Evolutionary conservation across 2,888 invertebrate genomes (phyloP), one percentile per base, ranked within the genome.

Genomic region (Orthonychiurus folsomi): DNA sequence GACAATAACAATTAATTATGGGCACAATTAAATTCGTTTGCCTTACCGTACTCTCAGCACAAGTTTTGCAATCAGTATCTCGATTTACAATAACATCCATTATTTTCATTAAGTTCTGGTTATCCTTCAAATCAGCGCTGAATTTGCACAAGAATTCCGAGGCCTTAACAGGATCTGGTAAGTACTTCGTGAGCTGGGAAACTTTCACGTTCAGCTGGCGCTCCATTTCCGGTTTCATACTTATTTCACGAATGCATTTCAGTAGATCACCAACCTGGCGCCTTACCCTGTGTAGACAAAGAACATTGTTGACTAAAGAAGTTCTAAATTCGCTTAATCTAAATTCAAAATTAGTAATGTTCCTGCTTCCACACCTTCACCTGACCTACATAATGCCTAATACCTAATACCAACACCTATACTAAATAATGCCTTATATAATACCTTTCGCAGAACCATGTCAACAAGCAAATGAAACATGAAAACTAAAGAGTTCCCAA

Each of bases 151-250:
- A 79, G 78, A 88, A 93, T 81, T 93, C 89, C 76, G 88, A 86
- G 0, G 92, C 88, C 76, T 95, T 95, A 62, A 91, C 86, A 0
- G 93, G 90, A 77, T 96, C 95, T 0, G 95, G 93, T 61, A 96
- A 80, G 77, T 89, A 88, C 76, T 89, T 87, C 62, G 87, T 86
- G 73, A 86, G 84, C 71, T 83, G 84, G 23, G 72, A 71, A 50
- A 76, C 74, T 47, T 76, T 71, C 48, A 74, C 70, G 18, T 75
- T 74, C 72, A 90, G 80, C 76, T 89, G 88, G 75, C 84, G 86
- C 74, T 88, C 86, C 54, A 86, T 82, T 24, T 86, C 85, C 1
- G 84, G 81, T 5, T 66, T 62, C 9, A 56, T 63, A 9, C 9
- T 5, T 9, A 37, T 37, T 15, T 37, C 37, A 37, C 37, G 37